A percentile compares a stretch with the other conserved stretches of the same genome.
phyloP scores from a whole-genome alignment of 2,888 invertebrate genomes.

The Caenorhabditis wallacei region DNA sequence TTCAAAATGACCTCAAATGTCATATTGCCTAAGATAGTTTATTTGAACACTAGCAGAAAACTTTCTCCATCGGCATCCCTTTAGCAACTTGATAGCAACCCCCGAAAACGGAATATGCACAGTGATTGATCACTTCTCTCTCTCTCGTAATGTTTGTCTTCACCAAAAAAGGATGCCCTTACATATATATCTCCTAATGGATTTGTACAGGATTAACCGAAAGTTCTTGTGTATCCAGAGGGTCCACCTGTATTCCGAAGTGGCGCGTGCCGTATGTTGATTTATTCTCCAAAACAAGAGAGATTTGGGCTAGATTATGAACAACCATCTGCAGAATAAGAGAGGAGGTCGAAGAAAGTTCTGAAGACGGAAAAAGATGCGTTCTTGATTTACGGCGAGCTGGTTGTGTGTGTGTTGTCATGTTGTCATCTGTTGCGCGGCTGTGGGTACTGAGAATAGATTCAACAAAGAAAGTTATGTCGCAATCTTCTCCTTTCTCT shows the following conservation, averaged over 20 bases:
- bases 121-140: constrained; percentile 45
- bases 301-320: constrained; percentile 57
- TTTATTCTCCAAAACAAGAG: constrained; percentile 32
- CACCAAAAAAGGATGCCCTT: background rate
- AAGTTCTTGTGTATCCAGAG: constrained; percentile 36
- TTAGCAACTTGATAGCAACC: constrained; percentile 50
- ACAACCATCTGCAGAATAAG: background rate
- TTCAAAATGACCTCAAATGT: background rate
- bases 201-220: constrained; percentile 43
- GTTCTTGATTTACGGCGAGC: constrained; percentile 54
- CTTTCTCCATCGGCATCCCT: constrained; percentile 37
- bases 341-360: background rate
- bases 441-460: background rate
- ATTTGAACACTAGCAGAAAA: constrained; percentile 49
- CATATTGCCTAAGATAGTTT: constrained; percentile 42
- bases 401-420: constrained; percentile 25
- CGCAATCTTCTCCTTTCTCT: constrained; percentile 34
- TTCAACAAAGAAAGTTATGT: constrained; percentile 52
- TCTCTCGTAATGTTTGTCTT: constrained; percentile 22
- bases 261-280: constrained; percentile 52
- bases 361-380: constrained; percentile 8
- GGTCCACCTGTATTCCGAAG: constrained; percentile 45
- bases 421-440: constrained; percentile 28
- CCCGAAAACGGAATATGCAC: constrained; percentile 10
- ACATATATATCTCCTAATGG: constrained; percentile 41